Evolutionary conservation across 1,140 invertebrate species (phyloP), one percentile per base, ranked within the genome.

Genomic region (Psilanteris sp.): DNA sequence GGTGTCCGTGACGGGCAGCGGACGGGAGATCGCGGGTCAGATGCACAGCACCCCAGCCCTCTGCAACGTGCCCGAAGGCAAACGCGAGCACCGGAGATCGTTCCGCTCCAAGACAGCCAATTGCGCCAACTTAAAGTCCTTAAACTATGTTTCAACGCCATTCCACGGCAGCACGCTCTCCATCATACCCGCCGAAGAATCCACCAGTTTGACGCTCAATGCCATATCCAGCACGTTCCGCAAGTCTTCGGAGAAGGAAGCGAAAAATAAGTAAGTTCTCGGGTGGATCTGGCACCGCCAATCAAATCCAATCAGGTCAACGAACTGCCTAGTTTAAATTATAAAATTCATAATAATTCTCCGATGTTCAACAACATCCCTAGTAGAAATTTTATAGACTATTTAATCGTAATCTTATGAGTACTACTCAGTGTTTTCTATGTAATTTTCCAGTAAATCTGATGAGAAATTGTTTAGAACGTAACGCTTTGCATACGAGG

Each of bases 121-220:
- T 0, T 93, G 92, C n/a, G 92, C 92, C 0, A 93, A 93, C 2
- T 92, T 92, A 0, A 95, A 94, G 18, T 95, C 94, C 11, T 94
- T 96, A 78, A 92, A 94, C 64, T 96, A 95, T 73, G 91, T 96
- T 73, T 94, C 93, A 15, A 95, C 94, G 0, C 93, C 94, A 0
- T 95, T 94, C 79, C 94, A 95, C 74, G 94, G 94, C 0, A 95
- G 94, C 26, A 94, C 94, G 0, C 68, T 95, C 1, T 94, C 94
- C 0, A 92, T 93, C 0, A 89, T 94, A 22, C 93, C 95, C 81
- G 93, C 93, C 0, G 93, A 94, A 76, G 92, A 93, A 68, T 92
- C 94, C 0, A 95, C 93, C 1, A 94, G 94, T 27, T 90, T 94
- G 36, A 94, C 93, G 5, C 81, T 95, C 1, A 93, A 92, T 64